Conservation (phyloP, 2,888 invertebrate species). For the Cryptus armator region DNA sequence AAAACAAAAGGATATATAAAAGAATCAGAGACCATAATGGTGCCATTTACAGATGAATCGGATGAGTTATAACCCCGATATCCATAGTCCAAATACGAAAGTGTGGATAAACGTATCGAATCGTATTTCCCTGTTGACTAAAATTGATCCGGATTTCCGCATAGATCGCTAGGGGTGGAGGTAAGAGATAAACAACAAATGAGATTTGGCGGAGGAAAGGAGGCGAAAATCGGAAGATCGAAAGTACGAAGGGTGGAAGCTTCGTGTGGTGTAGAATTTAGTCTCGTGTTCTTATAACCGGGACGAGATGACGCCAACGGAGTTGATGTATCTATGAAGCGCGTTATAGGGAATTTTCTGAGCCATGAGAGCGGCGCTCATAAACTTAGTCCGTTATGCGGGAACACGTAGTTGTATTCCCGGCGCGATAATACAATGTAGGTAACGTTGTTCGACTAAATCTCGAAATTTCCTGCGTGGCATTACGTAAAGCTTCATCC, state of each 20-base stretch:
- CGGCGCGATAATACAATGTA: conserved; percentile 60
- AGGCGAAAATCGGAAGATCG: conserved; percentile 12
- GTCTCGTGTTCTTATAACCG: conserved; percentile 63
- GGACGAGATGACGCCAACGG: conserved; percentile 46
- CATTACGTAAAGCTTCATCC: conserved; percentile 44
- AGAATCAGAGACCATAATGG: not conserved
- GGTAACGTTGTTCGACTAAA: conserved; percentile 53
- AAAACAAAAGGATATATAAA: not conserved
- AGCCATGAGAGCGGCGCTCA: conserved; percentile 55
- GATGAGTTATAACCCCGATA: not conserved
- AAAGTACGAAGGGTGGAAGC: conserved; percentile 26
- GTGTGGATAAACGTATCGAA: conserved; percentile 5
- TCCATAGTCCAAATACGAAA: conserved; percentile 19
- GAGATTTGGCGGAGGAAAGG: conserved; percentile 63
- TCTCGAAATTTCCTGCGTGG: conserved; percentile 46
- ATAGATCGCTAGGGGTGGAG: conserved; percentile 45
- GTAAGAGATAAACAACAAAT: conserved; percentile 70
- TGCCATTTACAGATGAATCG: not conserved
- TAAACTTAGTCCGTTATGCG: conserved; percentile 81
- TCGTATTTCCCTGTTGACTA: conserved; percentile 28
- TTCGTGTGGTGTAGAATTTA: not conserved
- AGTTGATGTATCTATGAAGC: conserved; percentile 60
- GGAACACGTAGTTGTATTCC: conserved; percentile 77
- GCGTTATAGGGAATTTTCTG: conserved; percentile 47
- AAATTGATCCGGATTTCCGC: conserved; percentile 46